Evolutionary conservation across 2,797 vertebrate genomes (phyloP).

Genomic region (Ibycter americanus): DNA sequence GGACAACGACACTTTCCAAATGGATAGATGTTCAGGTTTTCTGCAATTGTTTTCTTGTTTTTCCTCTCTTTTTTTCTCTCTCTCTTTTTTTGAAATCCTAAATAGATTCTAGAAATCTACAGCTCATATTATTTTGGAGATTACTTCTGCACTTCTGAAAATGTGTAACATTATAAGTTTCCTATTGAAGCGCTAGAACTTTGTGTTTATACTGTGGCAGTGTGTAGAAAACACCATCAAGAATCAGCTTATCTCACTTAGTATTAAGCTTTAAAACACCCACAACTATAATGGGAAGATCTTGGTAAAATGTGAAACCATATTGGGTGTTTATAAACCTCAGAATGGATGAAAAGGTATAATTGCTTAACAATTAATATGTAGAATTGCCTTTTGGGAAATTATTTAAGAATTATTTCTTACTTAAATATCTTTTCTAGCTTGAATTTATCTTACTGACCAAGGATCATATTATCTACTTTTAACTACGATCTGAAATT

Average conservation of each 20-base stretch:
- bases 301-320: background rate
- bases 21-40: background rate
- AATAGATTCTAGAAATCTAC: background rate
- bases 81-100: background rate
- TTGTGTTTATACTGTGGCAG: background rate
- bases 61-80: background rate
- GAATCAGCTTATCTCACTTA: background rate
- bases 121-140: background rate
- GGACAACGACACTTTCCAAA: accelerated
- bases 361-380: background rate
- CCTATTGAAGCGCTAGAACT: background rate
- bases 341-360: background rate
- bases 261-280: background rate
- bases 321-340: background rate
- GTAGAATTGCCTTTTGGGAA: background rate
- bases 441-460: background rate
- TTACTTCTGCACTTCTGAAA: background rate
- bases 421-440: background rate
- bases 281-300: background rate
- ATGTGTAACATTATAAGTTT: background rate
- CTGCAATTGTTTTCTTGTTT: background rate
- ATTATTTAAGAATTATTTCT: background rate
- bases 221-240: background rate
- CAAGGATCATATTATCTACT: background rate
- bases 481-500: background rate